Evolutionary conservation across 2,888 invertebrate genomes (phyloP).

Genomic region (Callinectes sapidus): DNA sequence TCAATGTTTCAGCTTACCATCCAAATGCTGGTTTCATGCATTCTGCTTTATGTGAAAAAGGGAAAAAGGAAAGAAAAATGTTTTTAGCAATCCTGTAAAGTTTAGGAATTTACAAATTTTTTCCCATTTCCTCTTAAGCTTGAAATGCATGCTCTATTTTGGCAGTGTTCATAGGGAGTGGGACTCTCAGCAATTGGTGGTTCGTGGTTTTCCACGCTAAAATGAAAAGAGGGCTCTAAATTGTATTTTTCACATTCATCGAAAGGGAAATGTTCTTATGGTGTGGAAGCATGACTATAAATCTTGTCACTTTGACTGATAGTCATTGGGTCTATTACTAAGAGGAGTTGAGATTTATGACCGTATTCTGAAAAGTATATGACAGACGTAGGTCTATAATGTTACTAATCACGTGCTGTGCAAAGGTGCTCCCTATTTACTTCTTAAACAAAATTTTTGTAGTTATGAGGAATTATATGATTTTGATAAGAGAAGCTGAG

Average conservation of each 20-base stretch:
- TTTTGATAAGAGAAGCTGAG: constrained; percentile 44
- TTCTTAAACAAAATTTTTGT: constrained; percentile 53
- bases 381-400: constrained; percentile 71
- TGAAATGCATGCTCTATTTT: constrained; percentile 52
- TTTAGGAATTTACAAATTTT: constrained; percentile 39
- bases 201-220: constrained; percentile 67
- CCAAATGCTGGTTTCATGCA: constrained; percentile 49
- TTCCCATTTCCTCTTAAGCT: constrained; percentile 44
- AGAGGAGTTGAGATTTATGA: constrained; percentile 68
- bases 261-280: constrained; percentile 66
- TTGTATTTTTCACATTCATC: constrained; percentile 55
- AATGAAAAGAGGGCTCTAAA: constrained; percentile 66
- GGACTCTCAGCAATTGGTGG: constrained; percentile 55
- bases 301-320: constrained; percentile 69
- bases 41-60: constrained; percentile 46
- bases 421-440: constrained; percentile 63
- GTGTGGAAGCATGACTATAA: constrained; percentile 69
- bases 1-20: constrained; percentile 43
- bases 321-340: constrained; percentile 68
- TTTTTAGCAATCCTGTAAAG: constrained; percentile 39
- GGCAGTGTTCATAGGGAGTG: constrained; percentile 49
- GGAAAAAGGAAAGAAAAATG: background rate
- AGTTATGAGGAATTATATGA: constrained; percentile 35
- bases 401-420: constrained; percentile 68
- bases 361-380: constrained; percentile 64